Conservation (phyloP, 2,888 invertebrate species). For the Strigamia transsilvanica region DNA sequence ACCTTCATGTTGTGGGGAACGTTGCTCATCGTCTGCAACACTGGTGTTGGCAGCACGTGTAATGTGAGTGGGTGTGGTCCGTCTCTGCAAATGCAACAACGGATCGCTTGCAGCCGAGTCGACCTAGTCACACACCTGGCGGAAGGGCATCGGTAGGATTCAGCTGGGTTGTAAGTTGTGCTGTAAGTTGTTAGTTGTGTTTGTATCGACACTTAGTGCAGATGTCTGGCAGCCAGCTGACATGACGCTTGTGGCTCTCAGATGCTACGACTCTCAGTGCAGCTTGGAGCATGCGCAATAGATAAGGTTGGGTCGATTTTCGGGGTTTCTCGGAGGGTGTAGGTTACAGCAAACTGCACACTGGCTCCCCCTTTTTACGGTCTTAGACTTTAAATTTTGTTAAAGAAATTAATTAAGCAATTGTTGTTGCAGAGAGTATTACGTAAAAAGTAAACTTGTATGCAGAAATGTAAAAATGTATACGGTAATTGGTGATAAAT, state of each 20-base stretch:
- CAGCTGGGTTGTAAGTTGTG: neutral
- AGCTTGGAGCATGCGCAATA: constrained; percentile 19
- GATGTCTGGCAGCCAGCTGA: constrained; percentile 26
- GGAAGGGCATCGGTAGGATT: neutral
- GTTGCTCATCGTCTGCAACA: constrained; percentile 31
- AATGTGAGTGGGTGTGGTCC: constrained; percentile 17
- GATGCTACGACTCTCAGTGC: constrained; percentile 15
- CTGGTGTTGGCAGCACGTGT: constrained; percentile 26
- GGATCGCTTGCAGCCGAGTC: neutral
- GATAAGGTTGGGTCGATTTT: constrained; percentile 9
- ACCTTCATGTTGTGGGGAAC: constrained; percentile 37
- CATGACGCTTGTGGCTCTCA: constrained; percentile 9
- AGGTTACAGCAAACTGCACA: constrained; percentile 11
- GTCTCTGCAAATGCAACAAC: neutral
- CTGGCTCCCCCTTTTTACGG: constrained; percentile 5
- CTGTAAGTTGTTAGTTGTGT: neutral
- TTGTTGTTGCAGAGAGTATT: too few species aligned
- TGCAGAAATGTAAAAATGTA: too few species aligned
- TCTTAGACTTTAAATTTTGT: neutral
- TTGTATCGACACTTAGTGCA: constrained; percentile 2
- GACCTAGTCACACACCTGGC: neutral
- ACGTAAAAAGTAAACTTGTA: too few species aligned
- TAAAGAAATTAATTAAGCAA: neutral
- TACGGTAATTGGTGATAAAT: too few species aligned
- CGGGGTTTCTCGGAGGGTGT: neutral